phyloP scores from a whole-genome alignment of 2,888 invertebrate genomes.

The Machimus atricapillus region DNA sequence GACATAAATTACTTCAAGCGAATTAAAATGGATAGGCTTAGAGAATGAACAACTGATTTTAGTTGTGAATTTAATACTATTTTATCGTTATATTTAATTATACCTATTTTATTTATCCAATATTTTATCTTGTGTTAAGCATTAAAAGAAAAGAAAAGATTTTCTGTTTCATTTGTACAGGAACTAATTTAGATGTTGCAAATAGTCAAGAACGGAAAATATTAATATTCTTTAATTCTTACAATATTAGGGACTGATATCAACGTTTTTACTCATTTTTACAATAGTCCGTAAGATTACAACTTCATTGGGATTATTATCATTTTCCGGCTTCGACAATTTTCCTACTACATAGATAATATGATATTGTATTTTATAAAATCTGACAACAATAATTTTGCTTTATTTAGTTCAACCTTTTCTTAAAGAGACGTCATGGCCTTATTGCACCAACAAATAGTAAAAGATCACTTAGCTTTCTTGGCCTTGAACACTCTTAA shows the following conservation, averaged over 20 bases:
- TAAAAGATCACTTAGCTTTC: no score
- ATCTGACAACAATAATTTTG: background rate
- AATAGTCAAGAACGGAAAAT: no score
- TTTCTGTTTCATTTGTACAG: background rate
- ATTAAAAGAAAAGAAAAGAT: background rate
- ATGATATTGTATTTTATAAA: background rate
- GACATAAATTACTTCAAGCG: background rate
- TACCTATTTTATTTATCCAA: background rate
- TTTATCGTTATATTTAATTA: background rate
- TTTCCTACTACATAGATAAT: background rate
- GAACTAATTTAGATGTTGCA: background rate
- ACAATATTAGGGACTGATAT: no score
- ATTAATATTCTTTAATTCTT: no score
- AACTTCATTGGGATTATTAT: no score
- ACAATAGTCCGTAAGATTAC: no score
- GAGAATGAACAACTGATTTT: background rate
- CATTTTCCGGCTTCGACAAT: no score
- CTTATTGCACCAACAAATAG: background rate
- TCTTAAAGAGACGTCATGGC: background rate
- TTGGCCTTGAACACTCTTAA: no score
- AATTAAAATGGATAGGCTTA: background rate
- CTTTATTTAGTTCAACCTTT: background rate
- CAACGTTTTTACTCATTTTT: no score
- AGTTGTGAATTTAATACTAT: background rate
- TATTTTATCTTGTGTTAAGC: background rate